Conservation (phyloP, 1,140 invertebrate genomes). For the Doryteuthis pealeii region DNA sequence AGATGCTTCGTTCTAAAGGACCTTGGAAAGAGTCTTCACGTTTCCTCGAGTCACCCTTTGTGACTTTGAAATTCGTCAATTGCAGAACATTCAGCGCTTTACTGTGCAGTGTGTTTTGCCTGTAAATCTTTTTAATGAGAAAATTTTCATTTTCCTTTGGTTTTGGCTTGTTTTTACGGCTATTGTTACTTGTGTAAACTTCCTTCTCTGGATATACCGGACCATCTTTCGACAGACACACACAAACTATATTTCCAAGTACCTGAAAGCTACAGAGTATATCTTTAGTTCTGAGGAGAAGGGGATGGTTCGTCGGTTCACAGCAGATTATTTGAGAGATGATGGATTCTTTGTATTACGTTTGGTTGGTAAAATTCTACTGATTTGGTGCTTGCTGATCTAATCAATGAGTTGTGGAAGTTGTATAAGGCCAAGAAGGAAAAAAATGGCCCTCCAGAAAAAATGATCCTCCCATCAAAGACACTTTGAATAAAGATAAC, state of each 20-base stretch:
- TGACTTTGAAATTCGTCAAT: slow-evolving; percentile 63
- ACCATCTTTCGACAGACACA: slow-evolving; percentile 37
- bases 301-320: slow-evolving; percentile 28
- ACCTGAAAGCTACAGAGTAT: slow-evolving; percentile 42
- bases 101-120: slow-evolving; percentile 63
- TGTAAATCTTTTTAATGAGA: slow-evolving; percentile 65
- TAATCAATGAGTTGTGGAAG: slow-evolving; percentile 40
- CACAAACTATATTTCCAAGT: slow-evolving; percentile 50
- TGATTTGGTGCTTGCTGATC: slow-evolving; percentile 39
- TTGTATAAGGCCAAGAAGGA: slow-evolving; percentile 29
- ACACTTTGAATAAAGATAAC: neutral
- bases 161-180: slow-evolving; percentile 50
- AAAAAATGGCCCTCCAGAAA: neutral
- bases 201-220: slow-evolving; percentile 47
- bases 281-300: slow-evolving; percentile 24
- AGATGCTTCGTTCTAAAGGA: slow-evolving; percentile 48
- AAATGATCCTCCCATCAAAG: neutral
- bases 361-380: slow-evolving; percentile 45
- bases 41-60: slow-evolving; percentile 63
- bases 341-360: slow-evolving; percentile 45
- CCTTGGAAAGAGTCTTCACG: slow-evolving; percentile 50
- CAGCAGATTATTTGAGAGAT: slow-evolving; percentile 31
- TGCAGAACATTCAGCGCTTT: slow-evolving; percentile 54
- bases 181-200: slow-evolving; percentile 54
- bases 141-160: slow-evolving; percentile 61